A percentile compares a stretch with the other conserved stretches of the same genome.
Evolutionary conservation across 2,888 invertebrate genomes (phyloP).

Genomic region (Marronus borbonicus): DNA sequence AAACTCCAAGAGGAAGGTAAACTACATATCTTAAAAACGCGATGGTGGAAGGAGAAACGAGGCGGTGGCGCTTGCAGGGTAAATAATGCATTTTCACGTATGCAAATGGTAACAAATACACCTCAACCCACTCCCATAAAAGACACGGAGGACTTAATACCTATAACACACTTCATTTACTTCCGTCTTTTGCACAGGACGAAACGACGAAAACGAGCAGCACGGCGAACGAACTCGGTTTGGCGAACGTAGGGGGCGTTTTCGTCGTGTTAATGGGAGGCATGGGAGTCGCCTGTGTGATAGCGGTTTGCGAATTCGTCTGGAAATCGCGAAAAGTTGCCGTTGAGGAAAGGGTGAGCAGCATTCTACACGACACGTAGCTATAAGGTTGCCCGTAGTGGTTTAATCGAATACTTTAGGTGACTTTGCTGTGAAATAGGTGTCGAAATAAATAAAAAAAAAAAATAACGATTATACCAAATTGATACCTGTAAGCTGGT

Average conservation of each 20-base stretch:
- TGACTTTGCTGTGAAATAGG: conserved; percentile 44
- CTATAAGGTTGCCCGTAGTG: conserved; percentile 64
- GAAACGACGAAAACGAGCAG: conserved; percentile 89
- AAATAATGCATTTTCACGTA: conserved; percentile 53
- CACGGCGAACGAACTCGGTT: conserved; percentile 89
- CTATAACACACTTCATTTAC: neutral
- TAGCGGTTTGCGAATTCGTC: conserved; percentile 95
- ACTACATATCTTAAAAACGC: conserved; percentile 92
- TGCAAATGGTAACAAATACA: too few relatives aligned
- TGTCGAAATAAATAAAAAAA: conserved; percentile 16
- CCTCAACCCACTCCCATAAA: conserved; percentile 3
- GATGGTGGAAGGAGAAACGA: conserved; percentile 98
- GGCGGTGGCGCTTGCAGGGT: conserved; percentile 91
- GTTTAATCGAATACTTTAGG: conserved; percentile 24
- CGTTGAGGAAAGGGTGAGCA: conserved; percentile 90
- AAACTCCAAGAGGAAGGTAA: conserved; percentile 97
- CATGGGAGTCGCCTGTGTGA: conserved; percentile 91
- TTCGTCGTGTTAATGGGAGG: conserved; percentile 97
- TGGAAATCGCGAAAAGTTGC: conserved; percentile 96
- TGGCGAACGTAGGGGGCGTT: conserved; percentile 96
- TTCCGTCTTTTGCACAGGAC: conserved; percentile 73
- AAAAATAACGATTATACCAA: conserved; percentile 10
- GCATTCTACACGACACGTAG: conserved; percentile 72
- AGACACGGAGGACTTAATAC: conserved; percentile 44
- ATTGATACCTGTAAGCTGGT: neutral